Evolutionary conservation across 2,113 vertebrate genomes (phyloP).

Genomic region (Cacatua alba): DNA sequence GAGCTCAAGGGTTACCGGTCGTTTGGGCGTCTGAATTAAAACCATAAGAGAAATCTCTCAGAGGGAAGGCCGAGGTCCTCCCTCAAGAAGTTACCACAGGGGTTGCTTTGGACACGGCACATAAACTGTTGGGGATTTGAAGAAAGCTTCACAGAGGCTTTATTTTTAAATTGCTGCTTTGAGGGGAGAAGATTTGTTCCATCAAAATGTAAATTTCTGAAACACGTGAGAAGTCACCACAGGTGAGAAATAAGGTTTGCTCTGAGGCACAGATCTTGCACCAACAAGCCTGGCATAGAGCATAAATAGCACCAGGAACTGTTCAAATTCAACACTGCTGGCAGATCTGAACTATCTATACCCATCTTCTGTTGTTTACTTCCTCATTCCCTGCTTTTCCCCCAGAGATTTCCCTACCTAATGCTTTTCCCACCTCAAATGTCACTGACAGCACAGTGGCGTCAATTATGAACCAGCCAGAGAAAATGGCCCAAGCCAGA

Average conservation of each 20-base stretch:
- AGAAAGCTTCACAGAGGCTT: not conserved
- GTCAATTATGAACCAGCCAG: not conserved
- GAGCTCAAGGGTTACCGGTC: not conserved
- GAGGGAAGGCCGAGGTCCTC: not conserved
- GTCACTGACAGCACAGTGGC: not conserved
- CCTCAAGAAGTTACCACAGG: not conserved
- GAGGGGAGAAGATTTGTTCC: not conserved
- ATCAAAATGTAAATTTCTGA: slow-evolving; percentile 12
- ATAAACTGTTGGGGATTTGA: not conserved
- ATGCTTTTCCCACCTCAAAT: not conserved
- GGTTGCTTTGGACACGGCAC: not conserved
- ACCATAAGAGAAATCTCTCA: accelerated
- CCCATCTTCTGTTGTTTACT: not conserved
- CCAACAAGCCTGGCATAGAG: not conserved
- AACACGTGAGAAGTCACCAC: not conserved
- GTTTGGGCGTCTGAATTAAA: not conserved
- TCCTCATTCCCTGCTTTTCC: not conserved
- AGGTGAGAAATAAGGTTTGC: not conserved
- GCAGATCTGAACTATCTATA: not conserved
- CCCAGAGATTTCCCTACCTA: not conserved
- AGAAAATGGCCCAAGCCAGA: not conserved
- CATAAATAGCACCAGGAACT: not conserved
- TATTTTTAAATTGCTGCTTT: not conserved
- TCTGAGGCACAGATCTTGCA: not conserved
- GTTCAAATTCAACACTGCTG: not conserved